Percentiles rank a stretch among this genome's conserved stretches.
These are phyloP conservation scores for Diarsia dahlii DNA, from an alignment of 2,888 invertebrate species.

Conservation along the genomic window DNA sequence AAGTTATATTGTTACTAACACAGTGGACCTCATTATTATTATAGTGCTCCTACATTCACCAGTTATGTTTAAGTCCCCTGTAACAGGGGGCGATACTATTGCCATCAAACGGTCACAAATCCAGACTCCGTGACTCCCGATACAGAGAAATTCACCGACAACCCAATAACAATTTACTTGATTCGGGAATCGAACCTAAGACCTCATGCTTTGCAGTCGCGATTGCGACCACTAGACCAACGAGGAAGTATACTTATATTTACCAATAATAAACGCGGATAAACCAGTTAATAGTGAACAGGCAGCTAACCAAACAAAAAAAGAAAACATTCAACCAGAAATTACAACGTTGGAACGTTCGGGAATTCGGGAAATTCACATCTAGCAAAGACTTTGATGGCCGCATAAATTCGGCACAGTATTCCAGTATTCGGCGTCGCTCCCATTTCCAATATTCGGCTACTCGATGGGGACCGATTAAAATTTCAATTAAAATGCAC, in stretches of 20 bases:
- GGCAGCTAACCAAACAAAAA: neutral
- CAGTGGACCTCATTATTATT: no score
- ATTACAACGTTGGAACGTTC: conserved; percentile 27
- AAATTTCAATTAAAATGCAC: conserved; percentile 66
- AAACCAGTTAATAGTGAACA: neutral
- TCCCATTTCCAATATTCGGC: conserved; percentile 60
- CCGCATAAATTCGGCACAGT: conserved; percentile 50
- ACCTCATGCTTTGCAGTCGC: no score
- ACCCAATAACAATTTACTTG: no score
- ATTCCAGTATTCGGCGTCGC: conserved; percentile 38
- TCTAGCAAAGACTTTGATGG: conserved; percentile 42
- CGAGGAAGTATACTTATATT: neutral
- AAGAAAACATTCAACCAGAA: conserved; percentile 17
- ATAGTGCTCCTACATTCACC: no score
- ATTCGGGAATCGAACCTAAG: no score
- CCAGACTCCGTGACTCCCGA: no score
- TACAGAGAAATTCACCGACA: no score
- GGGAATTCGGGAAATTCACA: conserved; percentile 33
- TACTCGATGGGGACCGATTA: conserved; percentile 56
- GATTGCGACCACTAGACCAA: neutral
- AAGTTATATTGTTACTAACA: no score
- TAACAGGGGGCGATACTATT: no score
- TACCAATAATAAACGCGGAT: neutral
- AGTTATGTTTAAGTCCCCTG: no score
- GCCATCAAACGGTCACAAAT: no score